Evolutionary conservation across 2,797 vertebrate genomes (phyloP).

Genomic region (Pantherophis vulpinus): DNA sequence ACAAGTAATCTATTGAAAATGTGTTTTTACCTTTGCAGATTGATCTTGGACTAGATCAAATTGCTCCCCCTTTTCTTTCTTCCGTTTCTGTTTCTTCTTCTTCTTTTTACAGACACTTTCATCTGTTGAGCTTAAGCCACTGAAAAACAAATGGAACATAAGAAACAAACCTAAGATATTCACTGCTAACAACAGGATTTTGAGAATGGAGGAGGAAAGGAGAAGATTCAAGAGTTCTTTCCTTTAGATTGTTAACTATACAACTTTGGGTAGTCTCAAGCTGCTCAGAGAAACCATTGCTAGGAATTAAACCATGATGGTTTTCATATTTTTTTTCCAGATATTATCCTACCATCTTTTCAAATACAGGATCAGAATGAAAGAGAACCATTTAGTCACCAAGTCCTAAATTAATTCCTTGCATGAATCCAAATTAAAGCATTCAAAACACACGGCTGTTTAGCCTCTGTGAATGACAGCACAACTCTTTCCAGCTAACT

Average conservation of each 20-base stretch:
- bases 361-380: neutral
- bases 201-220: neutral
- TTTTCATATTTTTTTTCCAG: neutral
- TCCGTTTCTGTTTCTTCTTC: constrained; percentile 96
- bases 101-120: constrained; percentile 96
- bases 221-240: neutral
- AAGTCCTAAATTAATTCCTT: neutral
- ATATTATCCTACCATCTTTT: neutral
- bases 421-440: neutral
- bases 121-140: constrained; percentile 85
- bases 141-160: constrained; percentile 66
- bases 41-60: constrained; percentile 83
- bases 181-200: neutral
- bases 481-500: neutral
- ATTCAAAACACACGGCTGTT: neutral
- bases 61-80: constrained; percentile 89
- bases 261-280: neutral
- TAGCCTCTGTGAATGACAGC: neutral
- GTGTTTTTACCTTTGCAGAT: constrained; percentile 78
- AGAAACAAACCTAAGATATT: constrained; percentile 17
- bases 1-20: neutral
- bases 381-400: neutral
- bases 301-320: neutral
- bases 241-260: neutral
- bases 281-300: neutral